A percentile compares a stretch with the other conserved stretches of the same genome.
phyloP scores from a whole-genome alignment of 1,140 invertebrate species.

The Hyles euphorbiae region DNA sequence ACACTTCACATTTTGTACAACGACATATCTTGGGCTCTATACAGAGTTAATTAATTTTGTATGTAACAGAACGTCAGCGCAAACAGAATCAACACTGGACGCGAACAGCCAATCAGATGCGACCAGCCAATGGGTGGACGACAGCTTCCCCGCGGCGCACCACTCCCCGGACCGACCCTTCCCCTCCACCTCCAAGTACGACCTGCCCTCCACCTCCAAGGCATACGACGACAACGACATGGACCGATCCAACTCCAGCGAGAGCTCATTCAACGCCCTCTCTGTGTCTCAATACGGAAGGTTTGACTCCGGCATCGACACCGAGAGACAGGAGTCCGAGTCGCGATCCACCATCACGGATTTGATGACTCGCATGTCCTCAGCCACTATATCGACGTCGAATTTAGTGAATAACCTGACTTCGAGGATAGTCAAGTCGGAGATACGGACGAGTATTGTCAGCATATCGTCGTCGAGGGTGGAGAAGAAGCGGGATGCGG shows the following conservation, averaged over 20 bases:
- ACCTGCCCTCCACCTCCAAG: conserved; percentile 52
- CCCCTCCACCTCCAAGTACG: conserved; percentile 44
- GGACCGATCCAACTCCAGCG: conserved; percentile 45
- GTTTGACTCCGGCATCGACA: conserved; percentile 50
- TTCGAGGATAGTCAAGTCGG: conserved; percentile 49
- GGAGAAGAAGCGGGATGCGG: conserved; percentile 53
- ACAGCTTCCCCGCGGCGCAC: conserved; percentile 56
- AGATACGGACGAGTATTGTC: conserved; percentile 67
- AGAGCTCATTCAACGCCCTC: conserved; percentile 65
- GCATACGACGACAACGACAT: conserved; percentile 54
- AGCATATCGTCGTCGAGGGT: conserved; percentile 64
- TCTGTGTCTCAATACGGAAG: conserved; percentile 59
- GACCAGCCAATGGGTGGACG: conserved; percentile 73
- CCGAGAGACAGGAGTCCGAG: conserved; percentile 38
- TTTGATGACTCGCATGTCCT: conserved; percentile 58
- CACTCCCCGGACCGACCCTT: conserved; percentile 28
- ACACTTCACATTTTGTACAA: too few relatives aligned
- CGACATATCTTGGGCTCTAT: too few relatives aligned
- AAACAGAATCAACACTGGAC: conserved; percentile 40
- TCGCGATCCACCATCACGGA: conserved; percentile 51
- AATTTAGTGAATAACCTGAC: conserved; percentile 56
- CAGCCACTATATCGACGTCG: conserved; percentile 50
- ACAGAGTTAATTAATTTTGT: too few relatives aligned
- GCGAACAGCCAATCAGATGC: conserved; percentile 58
- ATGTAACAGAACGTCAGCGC: conserved; percentile 24